A percentile compares a stretch with the other conserved stretches of the same genome.
These are phyloP conservation scores for Heteractis magnifica DNA, from an alignment of 92 coral and sea anemone species.

Conservation along the genomic window DNA sequence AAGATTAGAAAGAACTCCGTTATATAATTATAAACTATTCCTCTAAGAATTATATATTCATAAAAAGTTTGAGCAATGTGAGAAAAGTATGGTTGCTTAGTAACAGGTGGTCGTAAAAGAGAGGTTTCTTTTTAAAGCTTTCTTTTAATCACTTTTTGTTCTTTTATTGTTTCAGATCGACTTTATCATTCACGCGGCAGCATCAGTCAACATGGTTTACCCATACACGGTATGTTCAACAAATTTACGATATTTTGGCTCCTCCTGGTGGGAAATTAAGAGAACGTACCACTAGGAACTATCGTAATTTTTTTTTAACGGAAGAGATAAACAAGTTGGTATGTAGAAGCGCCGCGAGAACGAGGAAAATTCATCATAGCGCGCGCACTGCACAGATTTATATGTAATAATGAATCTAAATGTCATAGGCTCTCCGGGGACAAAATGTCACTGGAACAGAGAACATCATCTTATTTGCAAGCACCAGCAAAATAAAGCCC, in stretches of 20 bases:
- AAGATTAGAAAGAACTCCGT: not conserved
- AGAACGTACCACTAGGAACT: too few relatives aligned
- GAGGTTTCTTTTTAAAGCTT: not conserved
- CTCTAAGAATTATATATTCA: too few relatives aligned
- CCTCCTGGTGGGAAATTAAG: too few relatives aligned
- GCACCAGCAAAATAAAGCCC: conserved; percentile 84
- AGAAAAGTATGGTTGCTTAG: not conserved
- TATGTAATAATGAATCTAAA: too few relatives aligned
- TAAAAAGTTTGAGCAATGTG: not conserved
- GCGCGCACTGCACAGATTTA: too few relatives aligned
- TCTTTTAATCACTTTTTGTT: not conserved
- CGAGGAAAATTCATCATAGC: too few relatives aligned
- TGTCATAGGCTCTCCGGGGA: conserved; percentile 80
- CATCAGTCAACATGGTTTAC: conserved; percentile 85
- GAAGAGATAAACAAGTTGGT: too few relatives aligned
- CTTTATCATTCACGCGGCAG: conserved; percentile 85
- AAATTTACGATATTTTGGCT: too few relatives aligned
- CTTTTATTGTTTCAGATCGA: conserved; percentile 49
- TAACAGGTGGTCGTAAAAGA: not conserved
- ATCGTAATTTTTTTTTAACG: too few relatives aligned
- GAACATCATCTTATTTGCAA: conserved; percentile 72
- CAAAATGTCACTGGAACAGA: conserved; percentile 82
- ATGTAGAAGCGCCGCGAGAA: too few relatives aligned
- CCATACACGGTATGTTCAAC: conserved; percentile 65
- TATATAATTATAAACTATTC: too few relatives aligned